Base-by-base conservation (phyloP, 2,113 vertebrate species). In the Poicephalus meyeri region DNA sequence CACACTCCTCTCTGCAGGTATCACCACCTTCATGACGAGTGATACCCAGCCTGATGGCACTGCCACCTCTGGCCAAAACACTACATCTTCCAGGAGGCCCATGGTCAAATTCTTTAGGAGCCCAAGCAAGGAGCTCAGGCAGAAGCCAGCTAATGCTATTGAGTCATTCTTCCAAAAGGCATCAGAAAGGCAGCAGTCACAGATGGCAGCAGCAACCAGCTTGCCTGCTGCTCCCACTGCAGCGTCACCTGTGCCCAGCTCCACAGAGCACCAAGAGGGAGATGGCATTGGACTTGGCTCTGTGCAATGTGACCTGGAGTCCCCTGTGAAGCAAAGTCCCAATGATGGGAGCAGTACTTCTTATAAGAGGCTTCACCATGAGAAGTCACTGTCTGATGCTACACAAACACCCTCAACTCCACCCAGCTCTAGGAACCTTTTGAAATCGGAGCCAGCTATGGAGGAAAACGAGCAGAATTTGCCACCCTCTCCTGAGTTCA, bases 121-220 rank as follows among this genome's bases (percentile, higher is more conserved):
- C 50, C 95, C 92, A n/a, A 86, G 56, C 23, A 93, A 91, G 73
- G 96, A 93, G 69, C 35, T 70, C 26, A 83, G 87, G 68, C 97
- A 98, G 93, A 98, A 97, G 83, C 78, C 97, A 64, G 61, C 95
- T 3, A 97, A 97, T 19, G 95, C 97, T 93, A 98, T 99, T 85
- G 98, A 98, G 87, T 98, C 98, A 1, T 98, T 99, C 80, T 99
- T 99, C 97, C 98, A 98, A 78, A 99, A 98, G 89, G 98, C 96
- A 15, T 63, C 93, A 63, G 97, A 98, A 83, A 99, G 97, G 95
- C 98, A 98, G 85, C 98, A 61, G 37, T 44, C 77, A 33, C 91
- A 69, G 68, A 18, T 5, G 3, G 95, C 4, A 3, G 73, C 41
- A 16, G 69, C 49, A 63, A 1, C 20, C 74, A 73, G 74, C 73